Conservation (phyloP, 2,888 invertebrate species). For the Callimorpha dominula region DNA sequence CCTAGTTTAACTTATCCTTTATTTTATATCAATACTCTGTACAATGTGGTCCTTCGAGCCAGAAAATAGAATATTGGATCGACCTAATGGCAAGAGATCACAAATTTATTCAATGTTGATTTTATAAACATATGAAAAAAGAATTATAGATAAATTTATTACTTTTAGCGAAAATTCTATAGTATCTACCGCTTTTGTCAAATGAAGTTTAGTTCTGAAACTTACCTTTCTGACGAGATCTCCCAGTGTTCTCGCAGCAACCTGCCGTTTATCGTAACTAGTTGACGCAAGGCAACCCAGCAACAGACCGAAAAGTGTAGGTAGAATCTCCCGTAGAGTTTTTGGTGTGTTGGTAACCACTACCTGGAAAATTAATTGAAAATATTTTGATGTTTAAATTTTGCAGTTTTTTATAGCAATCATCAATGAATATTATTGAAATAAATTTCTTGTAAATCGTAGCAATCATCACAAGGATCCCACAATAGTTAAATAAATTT, state of each 20-base stretch:
- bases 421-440: no score
- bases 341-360: constrained; percentile 99
- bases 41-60: background rate
- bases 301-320: constrained; percentile 96
- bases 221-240: constrained; percentile 95
- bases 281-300: constrained; percentile 98
- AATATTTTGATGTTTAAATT: background rate
- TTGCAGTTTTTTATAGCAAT: background rate
- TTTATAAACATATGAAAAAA: background rate
- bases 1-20: no score
- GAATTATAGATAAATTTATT: background rate
- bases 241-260: constrained; percentile 98
- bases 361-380: constrained; percentile 79
- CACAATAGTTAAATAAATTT: no score
- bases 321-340: constrained; percentile 97
- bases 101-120: background rate
- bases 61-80: background rate
- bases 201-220: background rate
- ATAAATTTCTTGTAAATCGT: no score
- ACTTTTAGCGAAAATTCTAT: background rate
- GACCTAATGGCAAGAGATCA: no score
- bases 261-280: constrained; percentile 98
- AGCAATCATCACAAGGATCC: no score
- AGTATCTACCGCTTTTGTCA: background rate
- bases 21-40: background rate